Evolutionary conservation across 2,113 vertebrate genomes (phyloP).

Genomic region (Sander lucioperca): DNA sequence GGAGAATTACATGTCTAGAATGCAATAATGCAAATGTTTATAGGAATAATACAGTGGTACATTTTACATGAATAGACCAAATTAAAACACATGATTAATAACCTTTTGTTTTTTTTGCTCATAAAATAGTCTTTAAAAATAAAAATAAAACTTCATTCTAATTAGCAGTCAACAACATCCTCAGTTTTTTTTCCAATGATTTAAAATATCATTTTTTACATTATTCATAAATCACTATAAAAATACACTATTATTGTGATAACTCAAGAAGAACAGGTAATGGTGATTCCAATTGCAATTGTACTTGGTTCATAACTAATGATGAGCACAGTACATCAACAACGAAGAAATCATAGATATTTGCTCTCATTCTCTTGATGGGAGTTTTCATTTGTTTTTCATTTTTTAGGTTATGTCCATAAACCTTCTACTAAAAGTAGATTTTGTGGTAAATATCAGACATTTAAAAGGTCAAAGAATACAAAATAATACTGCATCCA

Average conservation of each 20-base stretch:
- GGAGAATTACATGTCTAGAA: not conserved
- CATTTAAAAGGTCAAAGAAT: slow-evolving; percentile 40
- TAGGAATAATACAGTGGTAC: not conserved
- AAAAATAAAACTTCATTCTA: not conserved
- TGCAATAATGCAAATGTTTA: not conserved
- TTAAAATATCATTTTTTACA: not conserved
- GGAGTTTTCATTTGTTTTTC: not conserved
- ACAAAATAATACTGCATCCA: not conserved
- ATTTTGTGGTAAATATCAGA: slow-evolving; percentile 16
- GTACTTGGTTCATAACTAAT: slow-evolving; percentile 48
- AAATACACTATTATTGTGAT: slow-evolving; percentile 24
- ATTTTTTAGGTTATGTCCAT: slow-evolving; percentile 9
- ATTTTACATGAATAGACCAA: not conserved
- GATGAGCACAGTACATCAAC: slow-evolving; percentile 28
- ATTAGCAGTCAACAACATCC: not conserved
- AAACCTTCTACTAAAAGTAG: not conserved
- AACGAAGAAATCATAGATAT: slow-evolving; percentile 38
- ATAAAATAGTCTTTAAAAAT: not conserved
- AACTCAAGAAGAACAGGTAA: slow-evolving; percentile 49
- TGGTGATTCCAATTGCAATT: slow-evolving; percentile 45
- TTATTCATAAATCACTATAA: slow-evolving; percentile 23
- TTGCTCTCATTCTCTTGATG: slow-evolving; percentile 16
- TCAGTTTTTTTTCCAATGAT: not conserved
- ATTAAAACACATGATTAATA: not conserved
- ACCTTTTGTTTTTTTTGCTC: not conserved